A percentile compares a stretch with the other conserved stretches of the same genome.
Evolutionary conservation across 2,888 invertebrate species (phyloP).

Genomic region (Orchestes rusci): DNA sequence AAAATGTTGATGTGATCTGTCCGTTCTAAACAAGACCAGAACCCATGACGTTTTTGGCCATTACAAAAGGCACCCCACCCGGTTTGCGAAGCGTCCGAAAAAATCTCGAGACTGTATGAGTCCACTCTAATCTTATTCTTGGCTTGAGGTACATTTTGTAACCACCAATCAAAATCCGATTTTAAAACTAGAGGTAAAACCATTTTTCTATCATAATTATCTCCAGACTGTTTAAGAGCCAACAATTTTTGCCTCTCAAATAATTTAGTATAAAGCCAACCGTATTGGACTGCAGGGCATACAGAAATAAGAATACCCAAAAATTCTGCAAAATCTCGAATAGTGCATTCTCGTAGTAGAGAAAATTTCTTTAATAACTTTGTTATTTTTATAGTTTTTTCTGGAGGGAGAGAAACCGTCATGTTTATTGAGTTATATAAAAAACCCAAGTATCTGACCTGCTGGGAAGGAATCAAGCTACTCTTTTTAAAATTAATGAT

Average conservation of each 20-base stretch:
- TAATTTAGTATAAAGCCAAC: background rate
- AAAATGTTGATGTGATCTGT: background rate
- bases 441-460: background rate
- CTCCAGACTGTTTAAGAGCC: background rate
- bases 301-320: background rate
- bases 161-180: background rate
- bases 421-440: background rate
- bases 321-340: background rate
- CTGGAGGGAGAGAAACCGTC: background rate
- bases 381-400: background rate
- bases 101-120: constrained; percentile 16
- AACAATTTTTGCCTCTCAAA: background rate
- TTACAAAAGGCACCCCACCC: constrained; percentile 27
- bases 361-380: background rate
- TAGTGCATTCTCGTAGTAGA: background rate
- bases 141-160: background rate
- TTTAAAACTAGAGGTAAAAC: background rate
- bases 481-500: background rate
- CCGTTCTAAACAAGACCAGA: constrained; percentile 22
- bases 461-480: background rate
- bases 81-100: constrained; percentile 26
- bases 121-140: constrained; percentile 8
- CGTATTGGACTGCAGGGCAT: background rate
- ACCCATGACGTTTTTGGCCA: constrained; percentile 14
- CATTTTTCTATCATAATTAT: constrained; percentile 8